Conservation (phyloP, 2,113 vertebrate genomes). For the Thomomys bottae region DNA sequence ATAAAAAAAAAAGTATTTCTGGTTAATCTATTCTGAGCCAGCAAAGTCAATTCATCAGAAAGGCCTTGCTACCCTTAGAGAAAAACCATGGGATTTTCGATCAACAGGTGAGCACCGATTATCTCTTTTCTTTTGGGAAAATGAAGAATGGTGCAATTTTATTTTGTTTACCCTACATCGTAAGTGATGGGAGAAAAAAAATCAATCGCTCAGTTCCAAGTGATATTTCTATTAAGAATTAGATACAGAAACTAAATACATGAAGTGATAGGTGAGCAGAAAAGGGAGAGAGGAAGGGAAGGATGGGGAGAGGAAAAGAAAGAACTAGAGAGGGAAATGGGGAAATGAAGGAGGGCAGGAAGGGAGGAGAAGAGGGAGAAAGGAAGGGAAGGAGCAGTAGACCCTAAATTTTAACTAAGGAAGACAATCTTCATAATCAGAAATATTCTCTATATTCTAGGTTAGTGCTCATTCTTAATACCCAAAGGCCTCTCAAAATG, state of each 20-base stretch:
- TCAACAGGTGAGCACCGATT: not conserved
- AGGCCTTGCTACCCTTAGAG: not conserved
- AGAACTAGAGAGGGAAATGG: too few relatives aligned
- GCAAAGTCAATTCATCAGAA: conserved; percentile 47
- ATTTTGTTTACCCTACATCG: not conserved
- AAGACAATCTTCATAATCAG: not conserved
- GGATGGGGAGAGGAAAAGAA: too few relatives aligned
- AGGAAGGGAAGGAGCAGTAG: not conserved
- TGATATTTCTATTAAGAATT: conserved; percentile 13
- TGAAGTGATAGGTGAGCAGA: not conserved
- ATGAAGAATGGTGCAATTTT: conserved; percentile 39
- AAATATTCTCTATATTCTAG: not conserved
- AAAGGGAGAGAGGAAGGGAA: not conserved
- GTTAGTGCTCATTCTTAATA: not conserved
- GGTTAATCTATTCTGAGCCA: conserved; percentile 14
- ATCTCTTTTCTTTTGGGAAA: not conserved
- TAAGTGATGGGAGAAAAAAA: conserved; percentile 38
- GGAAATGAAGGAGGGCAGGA: not conserved
- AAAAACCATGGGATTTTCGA: conserved; percentile 39
- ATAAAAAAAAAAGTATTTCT: conserved; percentile 6
- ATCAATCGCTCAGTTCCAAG: conserved; percentile 57
- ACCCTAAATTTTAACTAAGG: not conserved
- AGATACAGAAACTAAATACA: not conserved
- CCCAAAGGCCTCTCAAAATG: not conserved
- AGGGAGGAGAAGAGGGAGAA: not conserved